These are phyloP conservation scores for Silvanus unidentatus DNA, from an alignment of 2,888 invertebrate species.

Conservation along the genomic window DNA sequence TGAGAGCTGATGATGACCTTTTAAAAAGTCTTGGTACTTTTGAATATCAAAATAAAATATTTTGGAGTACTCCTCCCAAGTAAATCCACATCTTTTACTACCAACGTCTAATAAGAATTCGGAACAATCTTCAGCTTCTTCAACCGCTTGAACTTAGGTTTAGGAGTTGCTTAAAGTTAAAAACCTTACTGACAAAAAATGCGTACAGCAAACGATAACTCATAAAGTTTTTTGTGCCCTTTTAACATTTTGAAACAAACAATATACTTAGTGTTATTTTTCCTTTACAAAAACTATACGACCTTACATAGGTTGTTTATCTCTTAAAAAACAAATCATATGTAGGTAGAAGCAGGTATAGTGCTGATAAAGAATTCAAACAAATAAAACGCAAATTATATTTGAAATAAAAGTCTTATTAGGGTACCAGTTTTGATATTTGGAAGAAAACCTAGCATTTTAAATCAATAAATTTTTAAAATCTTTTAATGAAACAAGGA, in stretches of 20 bases:
- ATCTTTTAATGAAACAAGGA: constrained; percentile 78
- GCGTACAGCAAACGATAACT: constrained; percentile 70
- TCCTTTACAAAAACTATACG: too few relatives aligned
- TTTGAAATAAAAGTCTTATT: constrained; percentile 70
- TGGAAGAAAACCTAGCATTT: constrained; percentile 74
- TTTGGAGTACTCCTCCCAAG: constrained; percentile 76
- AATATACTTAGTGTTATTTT: background rate
- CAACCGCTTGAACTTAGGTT: constrained; percentile 53
- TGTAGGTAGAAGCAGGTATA: constrained; percentile 78
- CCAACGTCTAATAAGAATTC: constrained; percentile 61
- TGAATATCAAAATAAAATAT: constrained; percentile 80
- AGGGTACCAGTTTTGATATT: constrained; percentile 82
- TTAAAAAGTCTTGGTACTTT: constrained; percentile 72
- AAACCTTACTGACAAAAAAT: constrained; percentile 82
- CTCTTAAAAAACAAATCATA: constrained; percentile 61
- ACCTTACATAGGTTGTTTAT: constrained; percentile 78
- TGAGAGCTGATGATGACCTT: constrained; percentile 64
- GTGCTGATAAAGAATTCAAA: constrained; percentile 73
- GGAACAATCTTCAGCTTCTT: constrained; percentile 50
- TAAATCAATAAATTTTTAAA: constrained; percentile 68
- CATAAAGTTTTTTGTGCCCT: constrained; percentile 72
- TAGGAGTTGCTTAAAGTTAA: constrained; percentile 69
- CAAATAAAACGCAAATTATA: constrained; percentile 64
- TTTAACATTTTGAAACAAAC: constrained; percentile 81
- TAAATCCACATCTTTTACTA: constrained; percentile 49